Conservation (phyloP, 1,140 invertebrate species). For the Leptinotarsa undecemlineata region DNA sequence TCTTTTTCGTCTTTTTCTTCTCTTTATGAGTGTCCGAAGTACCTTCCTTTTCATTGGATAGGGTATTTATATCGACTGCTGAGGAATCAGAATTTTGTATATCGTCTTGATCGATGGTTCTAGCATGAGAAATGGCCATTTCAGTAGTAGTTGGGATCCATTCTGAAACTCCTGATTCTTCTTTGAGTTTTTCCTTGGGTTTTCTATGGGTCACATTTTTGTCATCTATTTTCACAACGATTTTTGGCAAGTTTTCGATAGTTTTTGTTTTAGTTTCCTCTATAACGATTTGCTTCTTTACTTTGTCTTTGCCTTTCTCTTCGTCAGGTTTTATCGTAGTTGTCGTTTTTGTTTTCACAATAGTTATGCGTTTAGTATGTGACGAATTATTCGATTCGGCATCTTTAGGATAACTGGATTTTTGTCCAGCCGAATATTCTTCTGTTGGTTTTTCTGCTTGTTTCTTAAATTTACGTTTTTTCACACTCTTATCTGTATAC, state of each 20-base stretch:
- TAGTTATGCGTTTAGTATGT: constrained; percentile 39
- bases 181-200: background rate
- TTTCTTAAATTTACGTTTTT: constrained; percentile 58
- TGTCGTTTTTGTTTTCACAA: constrained; percentile 29
- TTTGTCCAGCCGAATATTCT: constrained; percentile 59
- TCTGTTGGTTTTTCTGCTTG: constrained; percentile 62
- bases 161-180: background rate
- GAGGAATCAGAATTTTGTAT: background rate
- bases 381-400: constrained; percentile 39
- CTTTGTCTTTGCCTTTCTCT: background rate
- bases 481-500: constrained; percentile 58
- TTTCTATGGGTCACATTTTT: background rate
- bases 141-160: background rate
- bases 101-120: background rate
- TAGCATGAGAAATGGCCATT: background rate
- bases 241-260: constrained; percentile 11
- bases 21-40: background rate
- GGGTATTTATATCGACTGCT: background rate
- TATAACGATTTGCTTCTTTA: constrained; percentile 3
- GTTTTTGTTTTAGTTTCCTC: constrained; percentile 18
- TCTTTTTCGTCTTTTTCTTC: constrained; percentile 35
- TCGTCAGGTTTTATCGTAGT: constrained; percentile 1
- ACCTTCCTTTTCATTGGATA: background rate
- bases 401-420: constrained; percentile 38
- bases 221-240: background rate